phyloP scores from a whole-genome alignment of 2,797 vertebrate species.

The Sebastes oblongus region DNA sequence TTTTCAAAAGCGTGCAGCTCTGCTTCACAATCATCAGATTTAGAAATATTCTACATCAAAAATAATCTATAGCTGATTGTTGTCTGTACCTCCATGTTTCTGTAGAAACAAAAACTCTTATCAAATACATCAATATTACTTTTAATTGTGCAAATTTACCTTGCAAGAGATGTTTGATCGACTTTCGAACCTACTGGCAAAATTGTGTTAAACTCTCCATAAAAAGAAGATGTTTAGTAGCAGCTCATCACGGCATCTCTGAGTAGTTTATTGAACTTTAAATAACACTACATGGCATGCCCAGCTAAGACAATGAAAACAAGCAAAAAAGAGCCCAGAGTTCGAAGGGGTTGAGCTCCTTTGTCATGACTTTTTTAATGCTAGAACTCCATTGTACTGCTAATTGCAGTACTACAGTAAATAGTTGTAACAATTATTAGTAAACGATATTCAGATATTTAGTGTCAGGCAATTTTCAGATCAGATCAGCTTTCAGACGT shows the following conservation, averaged over 20 bases:
- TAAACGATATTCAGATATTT: constrained; percentile 4
- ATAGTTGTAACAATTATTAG: not conserved
- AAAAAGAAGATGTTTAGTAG: not conserved
- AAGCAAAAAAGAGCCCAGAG: not conserved
- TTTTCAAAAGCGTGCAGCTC: too few species aligned
- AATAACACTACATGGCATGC: not conserved
- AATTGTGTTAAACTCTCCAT: not conserved
- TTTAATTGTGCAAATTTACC: not conserved
- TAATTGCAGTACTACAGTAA: not conserved
- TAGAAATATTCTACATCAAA: not conserved
- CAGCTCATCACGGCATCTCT: not conserved
- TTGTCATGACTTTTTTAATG: not conserved
- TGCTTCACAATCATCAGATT: not conserved
- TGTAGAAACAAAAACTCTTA: not conserved
- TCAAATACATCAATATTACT: not conserved
- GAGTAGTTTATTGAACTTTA: not conserved
- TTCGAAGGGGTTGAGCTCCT: not conserved
- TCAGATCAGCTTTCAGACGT: not conserved
- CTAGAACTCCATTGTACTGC: not conserved
- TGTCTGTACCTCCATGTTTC: not conserved
- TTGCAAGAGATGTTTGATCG: not conserved
- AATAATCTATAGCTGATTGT: not conserved
- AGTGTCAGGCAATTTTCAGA: not conserved
- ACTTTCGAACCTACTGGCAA: not conserved
- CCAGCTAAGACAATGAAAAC: not conserved